Conservation (phyloP, 2,888 invertebrate genomes). For the Aleiodes alternator region DNA sequence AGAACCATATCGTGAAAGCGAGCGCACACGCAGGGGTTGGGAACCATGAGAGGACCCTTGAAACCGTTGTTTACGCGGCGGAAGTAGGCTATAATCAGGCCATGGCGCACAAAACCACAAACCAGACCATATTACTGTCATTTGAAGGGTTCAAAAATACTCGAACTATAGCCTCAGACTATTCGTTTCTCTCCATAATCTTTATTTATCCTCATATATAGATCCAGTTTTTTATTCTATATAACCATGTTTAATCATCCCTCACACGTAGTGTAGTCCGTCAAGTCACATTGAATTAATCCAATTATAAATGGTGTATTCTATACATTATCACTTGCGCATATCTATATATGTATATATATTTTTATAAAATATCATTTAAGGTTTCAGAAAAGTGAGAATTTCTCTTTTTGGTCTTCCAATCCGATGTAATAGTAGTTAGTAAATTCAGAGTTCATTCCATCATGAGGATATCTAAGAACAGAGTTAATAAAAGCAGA, state of each 20-base stretch:
- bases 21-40: slow-evolving; percentile 46
- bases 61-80: slow-evolving; percentile 70
- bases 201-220: slow-evolving; percentile 26
- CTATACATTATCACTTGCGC: no score
- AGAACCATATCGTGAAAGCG: slow-evolving; percentile 23
- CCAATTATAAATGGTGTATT: not conserved
- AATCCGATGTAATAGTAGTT: no score
- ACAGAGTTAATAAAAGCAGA: slow-evolving; percentile 4
- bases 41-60: slow-evolving; percentile 65
- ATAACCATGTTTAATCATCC: slow-evolving; percentile 19
- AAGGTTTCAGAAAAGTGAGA: no score
- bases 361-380: no score
- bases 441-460: not conserved
- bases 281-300: slow-evolving; percentile 10
- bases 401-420: no score
- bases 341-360: no score
- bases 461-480: not conserved
- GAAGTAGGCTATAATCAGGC: slow-evolving; percentile 72
- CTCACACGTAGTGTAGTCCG: slow-evolving; percentile 34
- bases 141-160: slow-evolving; percentile 60
- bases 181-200: slow-evolving; percentile 37
- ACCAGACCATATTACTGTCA: slow-evolving; percentile 72
- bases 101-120: slow-evolving; percentile 71
- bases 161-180: slow-evolving; percentile 44
- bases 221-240: not conserved